A percentile compares a stretch with the other conserved stretches of the same genome.
Evolutionary conservation across 1,140 invertebrate genomes (phyloP).

Genomic region (Zaprionus gabonicus): DNA sequence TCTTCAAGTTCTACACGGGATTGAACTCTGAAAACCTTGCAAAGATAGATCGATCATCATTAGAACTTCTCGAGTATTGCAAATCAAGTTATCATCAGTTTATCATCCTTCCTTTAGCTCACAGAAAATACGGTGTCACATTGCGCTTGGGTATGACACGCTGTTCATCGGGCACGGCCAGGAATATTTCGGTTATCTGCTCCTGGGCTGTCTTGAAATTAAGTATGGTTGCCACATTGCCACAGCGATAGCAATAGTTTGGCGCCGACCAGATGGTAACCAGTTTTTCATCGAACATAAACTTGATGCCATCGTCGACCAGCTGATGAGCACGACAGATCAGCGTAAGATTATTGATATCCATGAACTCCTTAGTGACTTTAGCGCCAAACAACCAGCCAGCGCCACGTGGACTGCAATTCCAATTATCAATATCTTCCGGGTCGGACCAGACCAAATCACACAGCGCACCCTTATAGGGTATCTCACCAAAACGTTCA

Average conservation of each 20-base stretch:
- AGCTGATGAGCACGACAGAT: constrained; percentile 98
- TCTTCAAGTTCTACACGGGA: neutral
- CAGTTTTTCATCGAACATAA: constrained; percentile 97
- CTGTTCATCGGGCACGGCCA: constrained; percentile 96
- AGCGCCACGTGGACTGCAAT: constrained; percentile 93
- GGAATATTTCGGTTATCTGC: constrained; percentile 94
- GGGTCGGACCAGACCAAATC: constrained; percentile 99
- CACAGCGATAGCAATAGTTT: constrained; percentile 98
- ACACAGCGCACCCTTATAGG: constrained; percentile 97
- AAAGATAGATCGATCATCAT: neutral
- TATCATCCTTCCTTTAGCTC: constrained; percentile 35
- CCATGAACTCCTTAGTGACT: constrained; percentile 97
- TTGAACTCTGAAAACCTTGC: too few relatives aligned
- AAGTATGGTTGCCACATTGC: constrained; percentile 96
- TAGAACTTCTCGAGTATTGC: neutral
- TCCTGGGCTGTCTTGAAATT: constrained; percentile 91
- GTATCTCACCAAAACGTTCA: constrained; percentile 98
- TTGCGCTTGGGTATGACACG: constrained; percentile 95
- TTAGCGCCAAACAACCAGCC: constrained; percentile 96
- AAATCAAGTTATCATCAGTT: neutral
- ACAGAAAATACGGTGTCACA: constrained; percentile 98
- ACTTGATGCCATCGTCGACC: constrained; percentile 98
- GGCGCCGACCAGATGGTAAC: constrained; percentile 99
- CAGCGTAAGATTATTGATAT: constrained; percentile 94
- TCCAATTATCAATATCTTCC: constrained; percentile 96